Conservation (phyloP, 2,113 vertebrate species). For the Eclectus roratus region DNA sequence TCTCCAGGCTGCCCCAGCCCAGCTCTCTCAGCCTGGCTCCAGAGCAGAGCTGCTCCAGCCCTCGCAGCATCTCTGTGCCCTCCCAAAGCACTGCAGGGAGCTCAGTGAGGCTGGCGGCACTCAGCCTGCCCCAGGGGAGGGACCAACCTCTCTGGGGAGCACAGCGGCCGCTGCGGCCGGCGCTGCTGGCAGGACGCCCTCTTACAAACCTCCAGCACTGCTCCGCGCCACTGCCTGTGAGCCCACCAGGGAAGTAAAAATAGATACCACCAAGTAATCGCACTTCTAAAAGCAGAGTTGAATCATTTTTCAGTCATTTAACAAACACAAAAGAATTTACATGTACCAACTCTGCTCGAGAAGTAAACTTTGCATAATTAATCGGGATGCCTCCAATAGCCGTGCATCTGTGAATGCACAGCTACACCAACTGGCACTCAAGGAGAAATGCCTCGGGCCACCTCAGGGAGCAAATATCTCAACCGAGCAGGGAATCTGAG, state of each 20-base stretch:
- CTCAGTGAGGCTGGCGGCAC: rapidly evolving
- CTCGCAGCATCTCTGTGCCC: not conserved
- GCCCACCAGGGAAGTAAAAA: not conserved
- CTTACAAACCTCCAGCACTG: not conserved
- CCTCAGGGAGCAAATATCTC: not conserved
- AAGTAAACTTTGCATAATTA: conserved; percentile 6
- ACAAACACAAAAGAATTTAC: conserved; percentile 8
- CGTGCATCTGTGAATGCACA: not conserved
- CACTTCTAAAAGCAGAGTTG: not conserved
- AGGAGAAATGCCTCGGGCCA: not conserved
- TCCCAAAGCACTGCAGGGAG: not conserved
- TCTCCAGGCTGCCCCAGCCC: not conserved
- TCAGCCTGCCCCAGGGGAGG: not conserved
- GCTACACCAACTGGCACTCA: conserved; percentile 16
- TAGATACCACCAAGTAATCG: not conserved
- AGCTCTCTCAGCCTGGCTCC: not conserved
- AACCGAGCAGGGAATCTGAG: not conserved
- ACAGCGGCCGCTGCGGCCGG: rapidly evolving
- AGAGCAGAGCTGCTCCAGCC: not conserved
- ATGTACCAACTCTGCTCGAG: not conserved
- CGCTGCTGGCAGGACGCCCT: rapidly evolving
- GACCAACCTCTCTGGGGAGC: rapidly evolving
- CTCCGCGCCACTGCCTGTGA: not conserved
- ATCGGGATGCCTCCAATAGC: not conserved
- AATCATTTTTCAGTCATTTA: not conserved